Evolutionary conservation across 2,113 vertebrate species (phyloP), one percentile per base, ranked within the genome.

Genomic region (Tapirus terrestris): DNA sequence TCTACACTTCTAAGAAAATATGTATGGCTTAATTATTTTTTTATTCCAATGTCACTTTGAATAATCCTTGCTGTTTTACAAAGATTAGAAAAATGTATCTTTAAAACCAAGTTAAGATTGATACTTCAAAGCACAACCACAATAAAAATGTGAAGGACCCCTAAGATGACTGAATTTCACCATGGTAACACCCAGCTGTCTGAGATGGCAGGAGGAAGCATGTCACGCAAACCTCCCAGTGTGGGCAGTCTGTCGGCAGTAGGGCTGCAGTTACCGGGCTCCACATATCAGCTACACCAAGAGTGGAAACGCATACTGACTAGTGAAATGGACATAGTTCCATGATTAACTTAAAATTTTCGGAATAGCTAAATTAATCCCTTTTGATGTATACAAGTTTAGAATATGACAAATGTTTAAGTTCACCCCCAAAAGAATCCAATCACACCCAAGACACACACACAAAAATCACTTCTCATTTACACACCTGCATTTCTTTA

Each of bases 21-120:
- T 3, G 94, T 99, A 99, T 99, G 99, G 98, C 99, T 99, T 99
- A 98, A 98, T 98, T 97, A 98, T 96, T 86, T 98, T 97, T 97
- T 65, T 98, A 98, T 98, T 98, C 94, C 97, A 98, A 97, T 98
- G 98, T 98, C 97, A 98, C 96, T 98, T 98, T 97, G 98, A 98
- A 97, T 98, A 98, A 98, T 98, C 98, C 95, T 98, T 96, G 97
- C 93, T 97, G 98, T 98, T 98, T 98, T 88, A 98, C 85, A 97
- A 98, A 98, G 33, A 97, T 91, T 68, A 97, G 90, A 98, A 98
- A 98, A 98, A 98, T 63, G 95, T 36, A 0, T 97, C 98, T 97
- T 98, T 98, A 98, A 98, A 98, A 98, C 36, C 93, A 76, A 96
- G 95, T 96, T 98, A 98, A 97, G 87, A 97, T 96, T 58, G 96